These are phyloP conservation scores for Actinia equina DNA, from an alignment of 64 coral and sea anemone genomes.

Conservation along the genomic window DNA sequence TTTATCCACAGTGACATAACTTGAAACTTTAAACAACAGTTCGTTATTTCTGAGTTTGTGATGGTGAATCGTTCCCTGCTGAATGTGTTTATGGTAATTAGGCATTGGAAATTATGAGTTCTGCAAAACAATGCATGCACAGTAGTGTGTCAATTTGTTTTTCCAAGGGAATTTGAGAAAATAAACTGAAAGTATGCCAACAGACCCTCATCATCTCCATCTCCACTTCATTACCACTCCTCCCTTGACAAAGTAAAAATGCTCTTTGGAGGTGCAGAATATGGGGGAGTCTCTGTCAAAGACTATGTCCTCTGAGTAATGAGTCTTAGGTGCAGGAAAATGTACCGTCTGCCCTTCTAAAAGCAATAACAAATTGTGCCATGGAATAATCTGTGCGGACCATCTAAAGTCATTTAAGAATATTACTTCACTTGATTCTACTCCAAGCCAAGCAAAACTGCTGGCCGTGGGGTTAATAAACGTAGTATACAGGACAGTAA, in stretches of 20 bases:
- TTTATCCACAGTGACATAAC: no score
- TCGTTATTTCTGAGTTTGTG: no score
- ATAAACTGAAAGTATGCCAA: no score
- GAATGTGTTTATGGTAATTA: no score
- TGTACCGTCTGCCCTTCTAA: conserved; percentile 44
- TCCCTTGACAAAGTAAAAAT: background rate
- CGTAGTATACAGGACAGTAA: background rate
- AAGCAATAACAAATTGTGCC: conserved; percentile 61
- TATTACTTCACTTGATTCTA: conserved; percentile 42
- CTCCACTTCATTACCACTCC: background rate
- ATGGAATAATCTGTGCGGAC: conserved; percentile 34
- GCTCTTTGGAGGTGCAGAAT: conserved; percentile 11
- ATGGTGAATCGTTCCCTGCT: no score
- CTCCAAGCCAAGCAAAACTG: conserved; percentile 48
- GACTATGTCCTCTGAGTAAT: conserved; percentile 9
- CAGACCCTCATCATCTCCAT: conserved; percentile 38
- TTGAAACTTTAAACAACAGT: no score
- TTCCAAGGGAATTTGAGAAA: no score
- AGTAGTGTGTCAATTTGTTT: no score
- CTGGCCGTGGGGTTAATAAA: conserved; percentile 49
- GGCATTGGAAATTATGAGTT: no score
- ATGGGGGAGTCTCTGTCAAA: background rate
- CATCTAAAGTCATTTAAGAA: conserved; percentile 63
- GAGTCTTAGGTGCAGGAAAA: conserved; percentile 32
- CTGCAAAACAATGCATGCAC: no score